Conservation (phyloP, 1,140 invertebrate species). For the Copidosoma floridanum region DNA sequence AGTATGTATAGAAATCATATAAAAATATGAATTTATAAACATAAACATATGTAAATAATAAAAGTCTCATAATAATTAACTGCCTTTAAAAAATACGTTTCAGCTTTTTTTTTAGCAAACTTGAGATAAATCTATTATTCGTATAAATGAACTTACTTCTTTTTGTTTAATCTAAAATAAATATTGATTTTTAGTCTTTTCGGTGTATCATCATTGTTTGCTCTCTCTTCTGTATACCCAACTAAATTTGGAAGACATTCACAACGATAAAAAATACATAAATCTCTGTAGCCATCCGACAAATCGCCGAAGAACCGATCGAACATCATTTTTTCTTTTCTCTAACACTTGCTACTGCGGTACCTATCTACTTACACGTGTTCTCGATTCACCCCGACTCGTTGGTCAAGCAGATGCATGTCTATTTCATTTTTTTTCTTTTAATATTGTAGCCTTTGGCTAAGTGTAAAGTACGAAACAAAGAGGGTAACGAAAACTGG, state of each 20-base stretch:
- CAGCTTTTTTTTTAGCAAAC: not conserved
- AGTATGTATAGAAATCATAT: no score
- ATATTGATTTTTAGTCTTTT: no score
- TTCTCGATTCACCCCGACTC: not conserved
- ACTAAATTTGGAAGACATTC: conserved; percentile 16
- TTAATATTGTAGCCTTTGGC: conserved; percentile 9
- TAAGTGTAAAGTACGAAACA: conserved; percentile 14
- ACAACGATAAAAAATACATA: conserved; percentile 13
- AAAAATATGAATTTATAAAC: no score
- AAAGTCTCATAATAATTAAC: not conserved
- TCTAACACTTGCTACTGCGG: no score
- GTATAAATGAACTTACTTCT: no score
- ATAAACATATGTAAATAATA: conserved; percentile 13
- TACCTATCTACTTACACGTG: no score
- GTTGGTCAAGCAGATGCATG: not conserved
- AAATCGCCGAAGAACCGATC: not conserved
- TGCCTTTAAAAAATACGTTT: not conserved
- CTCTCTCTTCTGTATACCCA: not conserved
- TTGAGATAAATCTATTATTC: no score
- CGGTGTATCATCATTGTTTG: conserved; percentile 9
- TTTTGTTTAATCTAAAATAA: no score
- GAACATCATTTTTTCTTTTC: no score
- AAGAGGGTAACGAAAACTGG: not conserved
- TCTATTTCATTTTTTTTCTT: no score
- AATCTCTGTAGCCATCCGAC: conserved; percentile 1